Evolutionary conservation across 2,888 invertebrate species (phyloP).

Genomic region (Pristionchus maxplancki): DNA sequence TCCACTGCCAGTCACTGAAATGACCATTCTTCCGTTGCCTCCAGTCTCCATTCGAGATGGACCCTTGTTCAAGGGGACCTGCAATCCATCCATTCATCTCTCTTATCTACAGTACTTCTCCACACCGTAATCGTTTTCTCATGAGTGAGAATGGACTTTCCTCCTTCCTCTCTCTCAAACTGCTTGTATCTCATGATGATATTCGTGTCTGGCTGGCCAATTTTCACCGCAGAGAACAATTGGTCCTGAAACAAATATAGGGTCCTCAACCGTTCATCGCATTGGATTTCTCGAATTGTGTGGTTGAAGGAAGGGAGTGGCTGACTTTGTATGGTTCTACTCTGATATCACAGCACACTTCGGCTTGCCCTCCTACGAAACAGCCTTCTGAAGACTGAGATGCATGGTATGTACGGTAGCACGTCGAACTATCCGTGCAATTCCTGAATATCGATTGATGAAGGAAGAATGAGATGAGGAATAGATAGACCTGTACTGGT

Average conservation of each 20-base stretch:
- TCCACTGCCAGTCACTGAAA: constrained; percentile 29
- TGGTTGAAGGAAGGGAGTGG: background rate
- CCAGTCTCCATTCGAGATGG: constrained; percentile 30
- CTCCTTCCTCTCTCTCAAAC: background rate
- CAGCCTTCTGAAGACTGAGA: constrained; percentile 38
- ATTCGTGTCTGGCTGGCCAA: constrained; percentile 46
- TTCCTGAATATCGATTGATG: constrained; percentile 14
- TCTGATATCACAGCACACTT: constrained; percentile 40
- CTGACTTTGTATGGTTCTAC: constrained; percentile 26
- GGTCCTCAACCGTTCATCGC: too few species aligned
- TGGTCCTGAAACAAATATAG: background rate
- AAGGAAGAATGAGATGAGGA: background rate
- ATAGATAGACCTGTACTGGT: background rate
- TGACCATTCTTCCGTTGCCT: background rate
- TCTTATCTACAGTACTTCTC: background rate
- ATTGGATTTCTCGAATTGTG: background rate
- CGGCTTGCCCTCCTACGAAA: background rate
- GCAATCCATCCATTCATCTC: background rate
- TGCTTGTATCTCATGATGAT: constrained; percentile 21
- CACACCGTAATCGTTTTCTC: constrained; percentile 39
- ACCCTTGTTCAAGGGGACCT: constrained; percentile 38
- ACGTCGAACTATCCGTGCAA: constrained; percentile 1
- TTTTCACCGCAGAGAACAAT: constrained; percentile 26
- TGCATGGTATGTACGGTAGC: constrained; percentile 45
- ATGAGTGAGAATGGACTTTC: background rate